Percentiles rank a stretch among this genome's conserved stretches.
Conservation (phyloP, 2,888 invertebrate species). For the Sphaerophoria rueppellii region DNA sequence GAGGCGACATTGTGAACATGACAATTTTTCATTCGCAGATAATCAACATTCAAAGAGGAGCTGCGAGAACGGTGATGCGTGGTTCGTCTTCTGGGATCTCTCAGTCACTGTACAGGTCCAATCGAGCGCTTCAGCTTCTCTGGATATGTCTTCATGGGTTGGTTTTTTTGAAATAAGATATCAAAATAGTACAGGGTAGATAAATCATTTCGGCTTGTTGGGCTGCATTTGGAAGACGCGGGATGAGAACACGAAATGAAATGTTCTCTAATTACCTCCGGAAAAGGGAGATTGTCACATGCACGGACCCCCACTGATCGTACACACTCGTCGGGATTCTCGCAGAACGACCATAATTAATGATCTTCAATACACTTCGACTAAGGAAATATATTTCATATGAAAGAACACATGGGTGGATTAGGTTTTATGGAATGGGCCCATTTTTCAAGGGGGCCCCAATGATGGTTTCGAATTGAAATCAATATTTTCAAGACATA, state of each 20-base stretch:
- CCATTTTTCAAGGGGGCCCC: neutral
- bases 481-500: neutral
- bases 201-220: constrained; percentile 66
- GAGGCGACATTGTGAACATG: constrained; percentile 58
- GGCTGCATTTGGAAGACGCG: constrained; percentile 14
- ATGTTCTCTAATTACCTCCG: constrained; percentile 67
- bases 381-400: neutral
- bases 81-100: neutral
- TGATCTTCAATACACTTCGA: constrained; percentile 46
- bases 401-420: neutral
- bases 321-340: constrained; percentile 36
- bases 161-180: constrained; percentile 65
- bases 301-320: constrained; percentile 59
- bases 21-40: constrained; percentile 72
- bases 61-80: neutral
- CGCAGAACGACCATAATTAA: constrained; percentile 56
- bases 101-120: neutral
- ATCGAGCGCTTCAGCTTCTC: neutral
- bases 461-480: neutral
- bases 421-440: neutral
- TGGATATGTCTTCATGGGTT: constrained; percentile 2
- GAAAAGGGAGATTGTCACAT: constrained; percentile 54
- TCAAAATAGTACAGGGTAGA: constrained; percentile 57
- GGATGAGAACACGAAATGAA: constrained; percentile 38
- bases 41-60: constrained; percentile 47